A percentile compares a stretch with the other conserved stretches of the same genome.
phyloP scores from a whole-genome alignment of 2,113 vertebrate genomes.

The Platysteira castanea region DNA sequence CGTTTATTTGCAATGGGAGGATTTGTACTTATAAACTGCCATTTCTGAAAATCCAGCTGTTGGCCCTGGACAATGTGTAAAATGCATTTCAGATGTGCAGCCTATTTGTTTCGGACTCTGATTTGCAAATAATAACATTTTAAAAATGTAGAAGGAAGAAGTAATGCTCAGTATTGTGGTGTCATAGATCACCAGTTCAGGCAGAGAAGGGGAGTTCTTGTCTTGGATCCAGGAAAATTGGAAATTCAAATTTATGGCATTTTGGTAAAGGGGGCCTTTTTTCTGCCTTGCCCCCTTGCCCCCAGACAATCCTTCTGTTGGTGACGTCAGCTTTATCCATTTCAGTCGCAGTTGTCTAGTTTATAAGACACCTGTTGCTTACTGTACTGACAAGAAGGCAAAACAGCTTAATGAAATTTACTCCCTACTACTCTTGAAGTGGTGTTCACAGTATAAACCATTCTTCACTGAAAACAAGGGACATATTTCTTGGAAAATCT shows the following conservation, averaged over 20 bases:
- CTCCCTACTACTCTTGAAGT: not conserved
- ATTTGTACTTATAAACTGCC: not conserved
- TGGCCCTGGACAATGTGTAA: not conserved
- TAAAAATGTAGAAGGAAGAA: not conserved
- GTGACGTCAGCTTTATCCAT: not conserved
- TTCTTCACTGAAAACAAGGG: not conserved
- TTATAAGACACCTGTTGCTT: not conserved
- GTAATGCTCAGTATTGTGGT: not conserved
- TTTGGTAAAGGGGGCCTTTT: not conserved
- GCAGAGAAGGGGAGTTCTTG: not conserved
- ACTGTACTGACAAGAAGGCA: not conserved
- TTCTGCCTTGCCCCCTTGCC: not conserved
- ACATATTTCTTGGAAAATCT: not conserved
- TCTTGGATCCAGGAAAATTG: not conserved
- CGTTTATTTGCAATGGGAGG: not conserved
- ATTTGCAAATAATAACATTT: not conserved
- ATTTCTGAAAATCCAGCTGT: not conserved
- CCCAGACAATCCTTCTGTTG: not conserved
- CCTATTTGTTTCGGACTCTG: not conserved
- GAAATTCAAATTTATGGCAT: not conserved
- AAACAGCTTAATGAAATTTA: not conserved
- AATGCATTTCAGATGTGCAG: not conserved
- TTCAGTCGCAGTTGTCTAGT: not conserved
- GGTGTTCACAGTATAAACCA: not conserved
- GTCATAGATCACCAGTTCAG: not conserved